Conservation (phyloP, 2,797 vertebrate species). For the Mormyrops boulengeri region DNA sequence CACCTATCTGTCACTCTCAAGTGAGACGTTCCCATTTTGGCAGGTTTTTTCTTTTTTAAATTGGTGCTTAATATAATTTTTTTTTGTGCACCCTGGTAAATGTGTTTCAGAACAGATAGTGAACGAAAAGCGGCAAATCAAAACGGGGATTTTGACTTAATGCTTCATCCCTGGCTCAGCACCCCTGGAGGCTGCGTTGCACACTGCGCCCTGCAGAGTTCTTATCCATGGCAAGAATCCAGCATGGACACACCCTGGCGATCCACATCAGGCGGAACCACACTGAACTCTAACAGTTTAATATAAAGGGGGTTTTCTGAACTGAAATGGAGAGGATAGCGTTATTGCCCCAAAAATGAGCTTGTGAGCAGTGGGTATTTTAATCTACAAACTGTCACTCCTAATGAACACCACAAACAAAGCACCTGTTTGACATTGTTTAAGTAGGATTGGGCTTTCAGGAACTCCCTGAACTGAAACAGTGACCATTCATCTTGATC, state of each 20-base stretch:
- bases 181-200: slow-evolving; percentile 62
- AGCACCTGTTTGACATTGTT: slow-evolving; percentile 56
- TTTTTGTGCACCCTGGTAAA: not conserved
- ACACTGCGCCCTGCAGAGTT: slow-evolving; percentile 61
- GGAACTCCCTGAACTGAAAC: slow-evolving; percentile 60
- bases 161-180: not conserved
- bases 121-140: not conserved
- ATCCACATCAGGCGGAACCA: not conserved
- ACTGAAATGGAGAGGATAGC: not conserved
- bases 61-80: not conserved
- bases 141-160: not conserved
- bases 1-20: not conserved
- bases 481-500: slow-evolving; percentile 50
- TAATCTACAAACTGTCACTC: not conserved
- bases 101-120: not conserved
- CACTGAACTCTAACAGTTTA: not conserved
- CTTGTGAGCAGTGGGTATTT: not conserved
- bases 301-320: not conserved
- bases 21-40: not conserved
- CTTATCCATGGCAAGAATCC: slow-evolving; percentile 35
- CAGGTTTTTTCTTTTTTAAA: not conserved
- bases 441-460: slow-evolving; percentile 67
- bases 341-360: not conserved
- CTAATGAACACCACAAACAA: not conserved
- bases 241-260: not conserved